phyloP scores from a whole-genome alignment of 2,113 vertebrate genomes.

The Alethe castanea region DNA sequence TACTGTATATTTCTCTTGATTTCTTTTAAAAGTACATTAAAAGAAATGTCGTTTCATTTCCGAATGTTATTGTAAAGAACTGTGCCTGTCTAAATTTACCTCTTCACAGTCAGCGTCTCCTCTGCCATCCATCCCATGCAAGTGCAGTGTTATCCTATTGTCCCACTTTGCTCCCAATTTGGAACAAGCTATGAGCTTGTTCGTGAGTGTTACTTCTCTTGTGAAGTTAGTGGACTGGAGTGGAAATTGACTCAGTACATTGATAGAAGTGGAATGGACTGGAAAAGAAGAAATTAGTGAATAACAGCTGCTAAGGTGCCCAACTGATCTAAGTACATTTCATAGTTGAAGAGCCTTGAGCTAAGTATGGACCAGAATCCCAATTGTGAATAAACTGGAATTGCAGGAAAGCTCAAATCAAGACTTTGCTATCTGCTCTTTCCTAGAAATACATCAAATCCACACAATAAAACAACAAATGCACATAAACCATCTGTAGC shows the following conservation, averaged over 20 bases:
- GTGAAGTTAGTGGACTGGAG: not conserved
- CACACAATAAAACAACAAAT: not conserved
- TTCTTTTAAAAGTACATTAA: not conserved
- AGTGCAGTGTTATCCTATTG: not conserved
- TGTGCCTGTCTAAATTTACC: not conserved
- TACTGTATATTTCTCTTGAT: not conserved
- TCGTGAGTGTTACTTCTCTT: not conserved
- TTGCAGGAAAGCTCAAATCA: not conserved
- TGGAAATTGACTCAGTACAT: not conserved
- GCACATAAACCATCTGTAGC: not conserved
- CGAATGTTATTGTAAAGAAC: not conserved
- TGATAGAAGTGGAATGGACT: slow-evolving; percentile 1
- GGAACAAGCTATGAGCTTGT: not conserved
- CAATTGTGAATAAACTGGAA: not conserved
- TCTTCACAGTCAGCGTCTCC: not conserved
- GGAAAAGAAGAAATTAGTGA: slow-evolving; percentile 13
- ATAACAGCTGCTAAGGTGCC: not conserved
- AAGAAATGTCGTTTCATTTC: not conserved
- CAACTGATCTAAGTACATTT: not conserved
- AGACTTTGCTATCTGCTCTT: not conserved
- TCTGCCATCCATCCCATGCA: not conserved
- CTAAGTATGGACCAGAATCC: not conserved
- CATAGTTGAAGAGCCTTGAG: not conserved
- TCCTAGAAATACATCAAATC: not conserved
- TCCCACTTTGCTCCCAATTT: not conserved